These are phyloP conservation scores for Volucella inanis DNA, from an alignment of 2,888 invertebrate genomes.

Conservation along the genomic window DNA sequence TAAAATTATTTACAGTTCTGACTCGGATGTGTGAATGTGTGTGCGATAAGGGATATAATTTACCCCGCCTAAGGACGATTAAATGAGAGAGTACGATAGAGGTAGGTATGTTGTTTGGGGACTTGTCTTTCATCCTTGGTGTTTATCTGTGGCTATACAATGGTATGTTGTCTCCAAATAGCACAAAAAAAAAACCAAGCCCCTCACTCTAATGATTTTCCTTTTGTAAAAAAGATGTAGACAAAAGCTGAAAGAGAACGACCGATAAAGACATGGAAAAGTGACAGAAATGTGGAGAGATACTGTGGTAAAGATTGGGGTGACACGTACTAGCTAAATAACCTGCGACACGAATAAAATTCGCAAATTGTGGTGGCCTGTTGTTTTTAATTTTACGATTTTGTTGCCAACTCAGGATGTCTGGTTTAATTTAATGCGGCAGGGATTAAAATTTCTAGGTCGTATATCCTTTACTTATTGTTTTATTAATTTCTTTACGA, in stretches of 20 bases:
- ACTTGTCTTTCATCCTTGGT: not conserved
- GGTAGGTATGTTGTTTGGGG: not conserved
- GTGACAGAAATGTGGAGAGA: not conserved
- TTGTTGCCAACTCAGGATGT: constrained; percentile 41
- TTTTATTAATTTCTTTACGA: not conserved
- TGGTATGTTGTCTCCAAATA: not conserved
- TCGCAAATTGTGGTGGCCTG: constrained; percentile 65
- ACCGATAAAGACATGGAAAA: too few relatives aligned
- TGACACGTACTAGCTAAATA: constrained; percentile 64
- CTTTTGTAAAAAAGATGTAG: constrained; percentile 50
- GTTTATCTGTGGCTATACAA: not conserved
- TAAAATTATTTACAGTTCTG: constrained; percentile 75
- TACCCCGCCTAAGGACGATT: constrained; percentile 5
- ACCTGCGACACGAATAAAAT: constrained; percentile 68
- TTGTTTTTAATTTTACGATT: constrained; percentile 68
- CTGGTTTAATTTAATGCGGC: constrained; percentile 37
- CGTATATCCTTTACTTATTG: constrained; percentile 35
- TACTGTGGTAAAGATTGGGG: constrained; percentile 26
- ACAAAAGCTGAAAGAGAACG: constrained; percentile 39
- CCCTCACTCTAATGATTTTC: constrained; percentile 60
- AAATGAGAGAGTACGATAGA: not conserved
- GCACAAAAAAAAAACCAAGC: constrained; percentile 34
- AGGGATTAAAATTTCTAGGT: constrained; percentile 28
- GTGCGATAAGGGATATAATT: constrained; percentile 31
- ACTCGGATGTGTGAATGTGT: constrained; percentile 30